These are phyloP conservation scores for Chloroceryle amazona DNA, from an alignment of 2,797 vertebrate species.

Conservation along the genomic window DNA sequence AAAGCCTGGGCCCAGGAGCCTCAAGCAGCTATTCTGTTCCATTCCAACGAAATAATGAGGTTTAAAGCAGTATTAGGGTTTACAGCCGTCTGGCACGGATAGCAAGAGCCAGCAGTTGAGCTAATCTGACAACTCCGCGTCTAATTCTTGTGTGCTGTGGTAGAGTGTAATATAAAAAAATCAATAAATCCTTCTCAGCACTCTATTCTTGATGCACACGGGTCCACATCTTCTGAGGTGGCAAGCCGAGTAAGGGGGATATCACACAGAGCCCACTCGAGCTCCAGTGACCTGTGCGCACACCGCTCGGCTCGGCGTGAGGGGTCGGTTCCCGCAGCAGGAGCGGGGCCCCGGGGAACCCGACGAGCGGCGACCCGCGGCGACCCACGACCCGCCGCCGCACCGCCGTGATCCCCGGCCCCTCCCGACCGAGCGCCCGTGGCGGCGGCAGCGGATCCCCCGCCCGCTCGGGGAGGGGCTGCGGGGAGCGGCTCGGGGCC, in stretches of 20 bases:
- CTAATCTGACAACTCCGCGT: background rate
- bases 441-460: background rate
- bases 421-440: background rate
- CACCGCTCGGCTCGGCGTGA: accelerated
- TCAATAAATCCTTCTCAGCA: accelerated
- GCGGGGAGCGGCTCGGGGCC: background rate
- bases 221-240: accelerated
- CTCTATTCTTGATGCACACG: accelerated
- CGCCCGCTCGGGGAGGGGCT: background rate
- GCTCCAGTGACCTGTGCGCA: background rate
- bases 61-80: background rate
- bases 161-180: background rate
- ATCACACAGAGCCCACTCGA: accelerated
- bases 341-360: background rate
- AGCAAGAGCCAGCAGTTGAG: accelerated
- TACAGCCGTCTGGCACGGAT: background rate
- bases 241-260: accelerated
- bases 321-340: background rate
- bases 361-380: too few relatives aligned
- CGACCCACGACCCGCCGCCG: background rate
- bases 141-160: background rate
- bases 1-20: background rate
- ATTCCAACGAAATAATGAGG: background rate
- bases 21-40: background rate
- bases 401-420: too few relatives aligned